Evolutionary conservation across 2,113 vertebrate genomes (phyloP).

Genomic region (Montifringilla adamsi): DNA sequence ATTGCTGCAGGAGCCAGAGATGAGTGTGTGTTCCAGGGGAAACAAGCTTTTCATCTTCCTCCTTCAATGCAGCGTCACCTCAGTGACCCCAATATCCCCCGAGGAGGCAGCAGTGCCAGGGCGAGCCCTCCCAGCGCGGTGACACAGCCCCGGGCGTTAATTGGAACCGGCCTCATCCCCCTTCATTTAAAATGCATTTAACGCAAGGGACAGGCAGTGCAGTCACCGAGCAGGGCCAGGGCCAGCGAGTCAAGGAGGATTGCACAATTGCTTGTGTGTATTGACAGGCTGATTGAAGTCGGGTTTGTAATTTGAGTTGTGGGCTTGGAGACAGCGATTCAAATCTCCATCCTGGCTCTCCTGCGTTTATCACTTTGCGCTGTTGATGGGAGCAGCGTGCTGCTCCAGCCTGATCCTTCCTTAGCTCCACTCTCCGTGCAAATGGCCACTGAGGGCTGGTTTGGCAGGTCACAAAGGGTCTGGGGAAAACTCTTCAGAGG

Average conservation of each 20-base stretch:
- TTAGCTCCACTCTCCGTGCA: rapidly evolving
- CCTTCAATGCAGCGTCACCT: neutral
- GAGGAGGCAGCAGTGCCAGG: neutral
- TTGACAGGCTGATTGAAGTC: neutral
- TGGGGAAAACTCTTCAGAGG: neutral
- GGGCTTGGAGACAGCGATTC: neutral
- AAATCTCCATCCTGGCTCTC: neutral
- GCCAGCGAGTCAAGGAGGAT: neutral
- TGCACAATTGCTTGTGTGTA: neutral
- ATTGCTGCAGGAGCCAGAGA: rapidly evolving
- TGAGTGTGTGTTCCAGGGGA: neutral
- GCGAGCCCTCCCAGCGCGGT: neutral
- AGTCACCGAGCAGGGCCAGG: neutral
- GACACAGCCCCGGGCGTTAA: neutral
- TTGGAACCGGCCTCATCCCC: neutral
- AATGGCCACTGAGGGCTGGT: neutral
- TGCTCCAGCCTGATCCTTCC: neutral
- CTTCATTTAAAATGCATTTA: neutral
- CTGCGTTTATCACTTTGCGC: neutral
- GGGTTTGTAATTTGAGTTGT: neutral
- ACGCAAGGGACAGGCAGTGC: neutral
- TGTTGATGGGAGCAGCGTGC: neutral
- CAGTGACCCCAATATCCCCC: neutral
- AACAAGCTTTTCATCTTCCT: neutral
- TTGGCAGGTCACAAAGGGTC: neutral